Percentiles rank a stretch among this genome's conserved stretches.
Evolutionary conservation across 1,140 invertebrate species (phyloP).

Genomic region (Dinoponera quadriceps): DNA sequence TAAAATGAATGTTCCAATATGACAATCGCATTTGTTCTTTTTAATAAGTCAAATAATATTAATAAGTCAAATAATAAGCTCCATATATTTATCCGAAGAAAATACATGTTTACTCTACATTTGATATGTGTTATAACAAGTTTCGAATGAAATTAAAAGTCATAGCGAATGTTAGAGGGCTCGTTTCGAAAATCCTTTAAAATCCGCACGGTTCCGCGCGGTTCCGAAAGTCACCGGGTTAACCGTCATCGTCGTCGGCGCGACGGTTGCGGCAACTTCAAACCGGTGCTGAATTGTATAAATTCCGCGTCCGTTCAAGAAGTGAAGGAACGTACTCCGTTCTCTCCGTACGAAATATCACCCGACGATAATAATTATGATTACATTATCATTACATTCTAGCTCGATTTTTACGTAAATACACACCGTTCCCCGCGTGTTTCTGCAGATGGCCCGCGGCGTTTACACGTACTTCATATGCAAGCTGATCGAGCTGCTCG

Average conservation of each 20-base stretch:
- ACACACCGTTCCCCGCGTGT: background rate
- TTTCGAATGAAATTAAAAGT: no score
- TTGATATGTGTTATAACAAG: no score
- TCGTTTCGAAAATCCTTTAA: background rate
- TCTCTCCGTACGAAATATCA: conserved; percentile 14
- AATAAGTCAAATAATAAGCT: no score
- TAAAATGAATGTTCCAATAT: no score
- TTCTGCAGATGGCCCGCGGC: conserved; percentile 81
- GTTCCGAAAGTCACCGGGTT: background rate
- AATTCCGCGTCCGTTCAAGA: background rate
- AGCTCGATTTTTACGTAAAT: conserved; percentile 20
- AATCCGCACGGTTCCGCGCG: background rate
- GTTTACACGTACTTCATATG: conserved; percentile 86
- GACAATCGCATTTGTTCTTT: no score
- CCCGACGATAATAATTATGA: conserved; percentile 17
- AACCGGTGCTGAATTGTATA: background rate
- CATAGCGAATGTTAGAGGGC: no score
- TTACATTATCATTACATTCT: conserved; percentile 2
- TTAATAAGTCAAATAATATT: no score
- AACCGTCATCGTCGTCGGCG: background rate
- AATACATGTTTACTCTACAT: no score
- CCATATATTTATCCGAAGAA: no score
- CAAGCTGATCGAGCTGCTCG: conserved; percentile 89
- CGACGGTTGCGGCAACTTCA: conserved; percentile 15
- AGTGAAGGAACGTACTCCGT: background rate